phyloP scores from a whole-genome alignment of 1,140 invertebrate species.

The Drosophila tristis region DNA sequence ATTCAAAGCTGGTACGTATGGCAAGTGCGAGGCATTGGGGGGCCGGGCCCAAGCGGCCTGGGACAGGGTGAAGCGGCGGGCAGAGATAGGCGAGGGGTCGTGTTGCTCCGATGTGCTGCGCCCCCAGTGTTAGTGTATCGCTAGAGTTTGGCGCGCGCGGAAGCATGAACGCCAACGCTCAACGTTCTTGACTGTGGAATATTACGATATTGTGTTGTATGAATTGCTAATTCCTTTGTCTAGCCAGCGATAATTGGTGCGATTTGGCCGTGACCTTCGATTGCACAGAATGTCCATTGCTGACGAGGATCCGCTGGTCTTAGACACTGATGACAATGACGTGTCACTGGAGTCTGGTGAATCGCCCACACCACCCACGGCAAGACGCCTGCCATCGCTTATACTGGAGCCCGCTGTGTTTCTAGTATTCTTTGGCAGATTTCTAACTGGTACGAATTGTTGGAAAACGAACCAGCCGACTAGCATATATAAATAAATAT shows the following conservation, averaged over 20 bases:
- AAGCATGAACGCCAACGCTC: constrained; percentile 1
- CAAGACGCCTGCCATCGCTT: constrained; percentile 32
- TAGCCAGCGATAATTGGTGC: constrained; percentile 23
- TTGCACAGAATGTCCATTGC: constrained; percentile 9
- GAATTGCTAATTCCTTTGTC: constrained; percentile 75
- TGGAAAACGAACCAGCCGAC: not conserved
- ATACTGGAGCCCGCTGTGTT: constrained; percentile 78
- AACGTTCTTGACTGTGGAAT: constrained; percentile 11
- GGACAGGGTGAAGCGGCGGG: not conserved
- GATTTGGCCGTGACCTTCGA: constrained; percentile 21
- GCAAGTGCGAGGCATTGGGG: not conserved
- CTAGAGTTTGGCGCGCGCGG: constrained; percentile 55
- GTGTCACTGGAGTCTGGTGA: constrained; percentile 12
- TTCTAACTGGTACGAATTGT: constrained; percentile 57
- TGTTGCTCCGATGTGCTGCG: constrained; percentile 28
- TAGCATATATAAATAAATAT: no score
- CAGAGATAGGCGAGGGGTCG: constrained; percentile 4
- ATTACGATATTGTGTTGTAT: constrained; percentile 30
- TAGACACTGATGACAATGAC: constrained; percentile 22
- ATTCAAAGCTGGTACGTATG: no score
- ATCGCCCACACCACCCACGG: not conserved
- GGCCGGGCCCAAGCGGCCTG: no score
- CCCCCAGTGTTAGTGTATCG: constrained; percentile 39
- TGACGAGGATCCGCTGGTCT: constrained; percentile 16
- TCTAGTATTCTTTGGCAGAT: constrained; percentile 69